These are phyloP conservation scores for Hippocampus mohnikei DNA, from an alignment of 2,113 vertebrate genomes.

Conservation along the genomic window DNA sequence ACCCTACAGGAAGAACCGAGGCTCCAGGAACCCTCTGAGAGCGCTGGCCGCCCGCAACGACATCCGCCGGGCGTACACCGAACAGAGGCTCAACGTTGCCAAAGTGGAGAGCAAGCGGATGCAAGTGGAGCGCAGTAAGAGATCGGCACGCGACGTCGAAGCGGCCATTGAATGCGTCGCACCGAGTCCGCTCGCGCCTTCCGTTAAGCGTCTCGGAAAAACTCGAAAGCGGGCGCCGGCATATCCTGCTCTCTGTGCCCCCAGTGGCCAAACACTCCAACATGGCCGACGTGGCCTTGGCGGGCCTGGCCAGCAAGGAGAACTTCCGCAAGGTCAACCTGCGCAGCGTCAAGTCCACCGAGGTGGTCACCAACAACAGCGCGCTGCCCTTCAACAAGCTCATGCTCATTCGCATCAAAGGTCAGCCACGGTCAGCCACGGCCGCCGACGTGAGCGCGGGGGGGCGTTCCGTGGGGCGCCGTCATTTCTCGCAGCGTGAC, in stretches of 20 bases:
- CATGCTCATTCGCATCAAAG: constrained; percentile 81
- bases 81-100: constrained; percentile 77
- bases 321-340: constrained; percentile 77
- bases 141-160: no score
- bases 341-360: constrained; percentile 73
- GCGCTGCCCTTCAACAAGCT: constrained; percentile 73
- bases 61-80: constrained; percentile 75
- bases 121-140: constrained; percentile 76
- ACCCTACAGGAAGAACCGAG: constrained; percentile 67
- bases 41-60: constrained; percentile 76
- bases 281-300: constrained; percentile 73
- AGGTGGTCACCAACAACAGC: constrained; percentile 79
- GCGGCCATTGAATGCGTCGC: no score
- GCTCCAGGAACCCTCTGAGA: constrained; percentile 76
- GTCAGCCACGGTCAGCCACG: constrained; percentile 65
- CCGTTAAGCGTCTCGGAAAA: no score
- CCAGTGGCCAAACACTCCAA: constrained; percentile 80
- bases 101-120: constrained; percentile 75
- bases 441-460: neutral
- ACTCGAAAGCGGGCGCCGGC: accelerated
- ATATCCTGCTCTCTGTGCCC: neutral
- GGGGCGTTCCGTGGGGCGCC: no score
- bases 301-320: constrained; percentile 78
- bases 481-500: no score
- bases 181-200: no score